Conservation (phyloP, 2,888 invertebrate genomes). For the Microctonus aethiopoides region DNA sequence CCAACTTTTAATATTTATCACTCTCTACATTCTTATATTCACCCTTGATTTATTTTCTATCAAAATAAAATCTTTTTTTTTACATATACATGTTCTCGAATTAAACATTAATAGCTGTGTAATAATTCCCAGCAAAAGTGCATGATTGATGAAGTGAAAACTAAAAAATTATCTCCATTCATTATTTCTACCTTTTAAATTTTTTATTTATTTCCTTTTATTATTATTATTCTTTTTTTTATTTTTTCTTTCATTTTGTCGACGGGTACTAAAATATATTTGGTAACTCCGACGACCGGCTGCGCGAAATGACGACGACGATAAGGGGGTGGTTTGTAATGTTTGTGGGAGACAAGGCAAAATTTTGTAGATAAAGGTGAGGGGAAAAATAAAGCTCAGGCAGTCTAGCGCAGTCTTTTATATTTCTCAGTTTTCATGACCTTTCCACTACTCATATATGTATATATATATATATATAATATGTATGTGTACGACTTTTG, state of each 20-base stretch:
- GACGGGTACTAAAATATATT: neutral
- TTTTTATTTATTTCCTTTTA: too few relatives aligned
- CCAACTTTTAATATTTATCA: neutral
- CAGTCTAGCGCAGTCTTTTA: neutral
- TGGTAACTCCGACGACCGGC: neutral
- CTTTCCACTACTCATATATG: neutral
- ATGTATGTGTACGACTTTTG: neutral
- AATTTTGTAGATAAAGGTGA: neutral
- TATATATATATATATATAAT: too few relatives aligned
- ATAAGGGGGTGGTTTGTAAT: neutral
- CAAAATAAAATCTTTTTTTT: neutral
- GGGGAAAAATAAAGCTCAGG: neutral
- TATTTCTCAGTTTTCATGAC: neutral
- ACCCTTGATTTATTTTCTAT: neutral
- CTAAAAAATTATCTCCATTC: too few relatives aligned
- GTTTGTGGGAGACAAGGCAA: neutral
- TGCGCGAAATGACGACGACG: neutral
- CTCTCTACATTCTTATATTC: neutral
- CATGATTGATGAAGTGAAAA: too few relatives aligned
- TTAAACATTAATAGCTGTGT: too few relatives aligned
- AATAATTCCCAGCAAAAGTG: too few relatives aligned
- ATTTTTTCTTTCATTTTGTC: neutral
- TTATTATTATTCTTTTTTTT: too few relatives aligned
- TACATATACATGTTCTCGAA: too few relatives aligned
- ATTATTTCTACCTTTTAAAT: too few relatives aligned